phyloP scores from a whole-genome alignment of 1,140 invertebrate genomes.

The Drosophila setifemur region DNA sequence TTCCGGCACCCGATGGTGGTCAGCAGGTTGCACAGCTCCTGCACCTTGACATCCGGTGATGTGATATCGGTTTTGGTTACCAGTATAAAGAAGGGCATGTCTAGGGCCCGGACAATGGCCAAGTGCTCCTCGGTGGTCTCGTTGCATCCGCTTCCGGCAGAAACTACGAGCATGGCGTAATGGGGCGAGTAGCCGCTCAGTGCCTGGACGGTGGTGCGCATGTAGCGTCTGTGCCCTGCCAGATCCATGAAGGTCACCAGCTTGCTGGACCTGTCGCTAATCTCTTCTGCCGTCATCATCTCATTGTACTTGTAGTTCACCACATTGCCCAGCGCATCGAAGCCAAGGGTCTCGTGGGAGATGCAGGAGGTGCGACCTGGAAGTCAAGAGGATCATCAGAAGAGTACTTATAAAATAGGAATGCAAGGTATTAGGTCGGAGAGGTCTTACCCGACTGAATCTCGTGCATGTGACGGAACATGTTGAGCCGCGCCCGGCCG shows the following conservation, averaged over 20 bases:
- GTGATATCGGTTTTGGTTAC: slow-evolving; percentile 94
- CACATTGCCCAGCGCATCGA: slow-evolving; percentile 90
- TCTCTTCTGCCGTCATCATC: slow-evolving; percentile 96
- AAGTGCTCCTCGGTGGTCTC: slow-evolving; percentile 92
- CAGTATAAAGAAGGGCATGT: slow-evolving; percentile 95
- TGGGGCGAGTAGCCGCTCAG: slow-evolving; percentile 97
- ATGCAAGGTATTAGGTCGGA: not conserved
- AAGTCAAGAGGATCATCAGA: fast-evolving
- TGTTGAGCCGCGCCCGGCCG: slow-evolving; percentile 96
- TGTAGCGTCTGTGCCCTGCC: slow-evolving; percentile 97
- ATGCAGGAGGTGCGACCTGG: slow-evolving; percentile 96
- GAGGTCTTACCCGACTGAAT: slow-evolving; percentile 87
- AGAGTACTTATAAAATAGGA: not conserved
- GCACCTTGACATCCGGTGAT: slow-evolving; percentile 85
- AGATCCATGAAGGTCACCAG: slow-evolving; percentile 97
- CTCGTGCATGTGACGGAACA: slow-evolving; percentile 98
- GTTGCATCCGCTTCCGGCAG: slow-evolving; percentile 85
- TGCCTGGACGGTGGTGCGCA: slow-evolving; percentile 97
- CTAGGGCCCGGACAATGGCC: slow-evolving; percentile 90
- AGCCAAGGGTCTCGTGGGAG: slow-evolving; percentile 97
- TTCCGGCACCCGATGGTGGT: slow-evolving; percentile 86
- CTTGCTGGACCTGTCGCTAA: slow-evolving; percentile 94
- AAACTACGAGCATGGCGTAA: slow-evolving; percentile 95
- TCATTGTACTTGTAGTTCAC: slow-evolving; percentile 94
- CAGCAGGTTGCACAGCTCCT: slow-evolving; percentile 86